Percentiles rank a stretch among this genome's conserved stretches.
These are phyloP conservation scores for Palaemon carinicauda DNA, from an alignment of 1,140 invertebrate species.

Conservation along the genomic window DNA sequence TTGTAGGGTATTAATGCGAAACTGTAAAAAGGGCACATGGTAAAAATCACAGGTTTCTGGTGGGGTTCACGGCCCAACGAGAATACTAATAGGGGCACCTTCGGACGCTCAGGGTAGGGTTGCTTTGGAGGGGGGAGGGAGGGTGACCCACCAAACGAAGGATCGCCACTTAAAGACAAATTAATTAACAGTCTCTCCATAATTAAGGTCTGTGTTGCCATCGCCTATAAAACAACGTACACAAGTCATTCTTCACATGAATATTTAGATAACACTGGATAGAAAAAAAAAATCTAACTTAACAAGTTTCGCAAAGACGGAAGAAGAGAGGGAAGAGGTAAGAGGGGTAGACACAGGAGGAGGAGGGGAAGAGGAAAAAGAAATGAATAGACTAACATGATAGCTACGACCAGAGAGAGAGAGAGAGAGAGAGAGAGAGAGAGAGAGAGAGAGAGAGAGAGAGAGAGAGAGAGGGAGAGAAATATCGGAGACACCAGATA, in stretches of 20 bases:
- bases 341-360: no score
- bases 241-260: background rate
- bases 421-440: no score
- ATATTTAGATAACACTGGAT: background rate
- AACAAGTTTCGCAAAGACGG: background rate
- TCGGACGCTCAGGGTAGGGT: background rate
- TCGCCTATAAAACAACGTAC: background rate
- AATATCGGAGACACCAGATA: background rate
- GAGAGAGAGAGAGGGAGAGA: no score
- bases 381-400: no score
- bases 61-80: background rate
- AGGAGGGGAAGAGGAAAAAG: background rate
- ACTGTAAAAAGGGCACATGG: slow-evolving; percentile 43
- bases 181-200: background rate
- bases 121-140: no score
- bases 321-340: background rate
- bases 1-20: slow-evolving; percentile 43
- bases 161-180: background rate
- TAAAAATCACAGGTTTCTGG: slow-evolving; percentile 36
- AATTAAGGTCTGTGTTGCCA: background rate
- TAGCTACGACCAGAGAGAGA: no score
- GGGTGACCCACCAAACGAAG: background rate
- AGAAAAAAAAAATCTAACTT: background rate
- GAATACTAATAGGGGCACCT: slow-evolving; percentile 15
- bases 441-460: no score